Evolutionary conservation across 2,797 vertebrate genomes (phyloP), one percentile per base, ranked within the genome.

Genomic region (Otolemur crassicaudatus): DNA sequence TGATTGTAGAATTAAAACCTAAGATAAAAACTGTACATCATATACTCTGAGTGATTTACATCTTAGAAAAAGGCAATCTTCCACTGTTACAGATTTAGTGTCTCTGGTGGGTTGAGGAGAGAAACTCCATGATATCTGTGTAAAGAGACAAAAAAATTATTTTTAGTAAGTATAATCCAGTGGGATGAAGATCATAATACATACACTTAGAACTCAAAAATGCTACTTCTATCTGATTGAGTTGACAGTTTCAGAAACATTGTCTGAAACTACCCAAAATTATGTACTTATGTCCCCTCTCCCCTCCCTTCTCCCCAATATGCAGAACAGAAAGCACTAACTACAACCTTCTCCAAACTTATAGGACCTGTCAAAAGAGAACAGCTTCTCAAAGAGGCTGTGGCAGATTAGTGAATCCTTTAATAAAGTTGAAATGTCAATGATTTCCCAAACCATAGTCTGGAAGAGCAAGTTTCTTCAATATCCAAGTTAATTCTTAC

Each of bases 71-170:
- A 79, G 94, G 97, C 92, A 98, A 96, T 98, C 97, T 98, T 98
- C 94, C 95, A 95, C 97, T 98, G 96, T 98, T 95, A 99, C 93
- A 99, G 95, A 91, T 98, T 98, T 98, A 99, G 97, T 96, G 98
- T 99, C 69, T 99, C 98, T 94, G 99, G 99, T 13, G 99, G 99
- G 0, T 99, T 98, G 87, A 99, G 99, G 81, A 99, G 98, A 14
- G 99, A 99, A 97, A 99, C 99, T 96, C 99, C 98, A 1, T 99
- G 99, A 98, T 99, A 99, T 98, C 99, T 99, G 96, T 99, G 96
- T 4, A 43, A 98, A 80, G 31, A 65, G 49, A 49, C 72, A 34
- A 65, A 79, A 43, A 40, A 20, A 13, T 37, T 49, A n/a, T 2
- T 65, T 67, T 95, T 72, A 96, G 84, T 82, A 31, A 75, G 40